Evolutionary conservation across 2,113 vertebrate species (phyloP), one percentile per base, ranked within the genome.

Genomic region (Apteryx owenii): DNA sequence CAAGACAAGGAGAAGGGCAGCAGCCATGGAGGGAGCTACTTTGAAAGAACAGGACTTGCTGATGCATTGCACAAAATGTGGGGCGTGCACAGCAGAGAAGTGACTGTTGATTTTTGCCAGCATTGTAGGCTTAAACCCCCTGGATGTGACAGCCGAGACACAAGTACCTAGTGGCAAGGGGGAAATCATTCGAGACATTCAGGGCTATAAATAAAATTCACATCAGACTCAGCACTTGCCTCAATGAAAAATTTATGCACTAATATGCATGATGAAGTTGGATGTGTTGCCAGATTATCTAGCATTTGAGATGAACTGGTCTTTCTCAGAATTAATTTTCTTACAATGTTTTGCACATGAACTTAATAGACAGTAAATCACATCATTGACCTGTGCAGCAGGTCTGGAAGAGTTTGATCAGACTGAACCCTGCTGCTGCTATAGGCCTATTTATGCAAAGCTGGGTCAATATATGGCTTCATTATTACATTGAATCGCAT

Each of bases 181-280:
- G 65, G 48, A 2, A 22, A 44, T 33, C 62, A 58, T 66, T 76
- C 0, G 3, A 96, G 93, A 87, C 68, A 72, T 81, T 75, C 71
- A 76, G n/a, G 46, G 46, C 95, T 97, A 94, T 96, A 95, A 95
- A 97, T 96, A 97, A 97, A 96, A 82, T 64, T 90, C 88, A 90
- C 62, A 58, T 91, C 91, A 94, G 68, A 95, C 80, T 95, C 92
- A 91, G 94, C 87, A 70, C 73, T 97, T 96, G 89, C 88, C 69
- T 96, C 66, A 62, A 69, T 97, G 82, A 97, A 96, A 95, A 80
- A 94, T 96, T 96, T 92, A 90, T 93, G 85, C 72, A 75, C 88
- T 96, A 80, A 94, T 95, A 93, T 71, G 89, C 82, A 71, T 75
- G 90, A 96, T 96, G 88, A 94, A 84, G 84, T 94, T 95, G 95